phyloP scores from a whole-genome alignment of 2,888 invertebrate genomes.

The Apomyelois bistriatella region DNA sequence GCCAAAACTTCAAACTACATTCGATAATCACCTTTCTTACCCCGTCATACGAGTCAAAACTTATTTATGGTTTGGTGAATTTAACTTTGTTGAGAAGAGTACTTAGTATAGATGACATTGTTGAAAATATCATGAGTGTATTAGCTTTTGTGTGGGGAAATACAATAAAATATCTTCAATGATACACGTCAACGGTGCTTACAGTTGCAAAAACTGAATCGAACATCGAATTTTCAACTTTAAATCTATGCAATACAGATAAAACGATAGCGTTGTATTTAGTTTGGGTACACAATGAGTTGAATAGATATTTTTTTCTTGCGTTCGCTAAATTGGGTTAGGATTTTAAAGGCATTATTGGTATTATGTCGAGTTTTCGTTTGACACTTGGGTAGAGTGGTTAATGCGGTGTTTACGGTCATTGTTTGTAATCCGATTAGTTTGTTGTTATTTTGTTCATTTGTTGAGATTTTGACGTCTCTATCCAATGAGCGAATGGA shows the following conservation, averaged over 20 bases:
- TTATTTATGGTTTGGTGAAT: constrained; percentile 15
- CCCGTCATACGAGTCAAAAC: not conserved
- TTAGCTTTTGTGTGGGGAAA: constrained; percentile 60
- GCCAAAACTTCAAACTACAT: constrained; percentile 5
- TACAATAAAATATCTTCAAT: constrained; percentile 56
- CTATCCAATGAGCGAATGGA: constrained; percentile 12
- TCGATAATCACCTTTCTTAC: constrained; percentile 22
- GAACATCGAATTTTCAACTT: constrained; percentile 11
- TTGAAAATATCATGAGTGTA: constrained; percentile 75
- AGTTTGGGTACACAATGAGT: constrained; percentile 24
- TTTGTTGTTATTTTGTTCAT: constrained; percentile 52
- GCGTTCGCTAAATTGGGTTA: constrained; percentile 64
- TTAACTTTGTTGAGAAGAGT: constrained; percentile 36
- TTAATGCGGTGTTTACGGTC: constrained; percentile 45
- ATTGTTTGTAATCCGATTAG: constrained; percentile 62
- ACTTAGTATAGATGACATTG: constrained; percentile 74
- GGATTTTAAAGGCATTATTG: constrained; percentile 54
- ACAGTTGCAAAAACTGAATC: constrained; percentile 27
- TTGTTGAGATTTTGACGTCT: constrained; percentile 18
- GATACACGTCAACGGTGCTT: constrained; percentile 58
- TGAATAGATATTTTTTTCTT: constrained; percentile 43
- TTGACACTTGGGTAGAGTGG: constrained; percentile 49
- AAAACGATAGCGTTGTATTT: not conserved
- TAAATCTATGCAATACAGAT: constrained; percentile 22
- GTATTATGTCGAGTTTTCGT: constrained; percentile 44